phyloP scores from a whole-genome alignment of 30 jellyfish, hydroid and myxozoan genomes.

The Hydractinia symbiolongicarpus region DNA sequence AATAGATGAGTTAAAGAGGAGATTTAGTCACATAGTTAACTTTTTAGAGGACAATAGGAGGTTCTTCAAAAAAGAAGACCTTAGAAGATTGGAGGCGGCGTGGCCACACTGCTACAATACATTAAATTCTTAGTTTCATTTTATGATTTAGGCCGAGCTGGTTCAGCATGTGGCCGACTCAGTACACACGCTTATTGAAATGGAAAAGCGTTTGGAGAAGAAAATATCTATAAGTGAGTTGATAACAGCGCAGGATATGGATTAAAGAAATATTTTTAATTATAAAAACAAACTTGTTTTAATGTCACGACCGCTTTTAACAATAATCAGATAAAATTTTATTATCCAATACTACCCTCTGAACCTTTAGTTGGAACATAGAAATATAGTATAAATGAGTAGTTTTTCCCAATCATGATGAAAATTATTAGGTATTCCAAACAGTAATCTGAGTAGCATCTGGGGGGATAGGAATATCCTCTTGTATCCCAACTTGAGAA shows the following conservation, averaged over 20 bases:
- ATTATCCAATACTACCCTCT: not conserved
- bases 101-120: not conserved
- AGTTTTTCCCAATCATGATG: too few species aligned
- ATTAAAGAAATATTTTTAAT: not conserved
- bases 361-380: too few species aligned
- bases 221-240: constrained; percentile 7
- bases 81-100: too few species aligned
- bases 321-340: not conserved
- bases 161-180: constrained; percentile 37
- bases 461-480: too few species aligned
- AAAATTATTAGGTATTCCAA: too few species aligned
- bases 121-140: not conserved
- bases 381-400: too few species aligned
- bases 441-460: too few species aligned
- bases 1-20: too few species aligned
- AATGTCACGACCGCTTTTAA: not conserved
- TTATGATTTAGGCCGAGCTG: constrained; percentile 7
- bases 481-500: too few species aligned
- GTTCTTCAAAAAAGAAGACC: too few species aligned
- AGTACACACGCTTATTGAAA: constrained; percentile 14
- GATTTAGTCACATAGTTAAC: too few species aligned
- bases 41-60: too few species aligned
- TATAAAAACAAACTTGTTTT: not conserved
- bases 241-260: constrained; percentile 3
- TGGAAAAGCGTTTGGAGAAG: constrained; percentile 19